These are phyloP conservation scores for Nycticebus coucang DNA, from an alignment of 2,113 vertebrate species.

Conservation along the genomic window DNA sequence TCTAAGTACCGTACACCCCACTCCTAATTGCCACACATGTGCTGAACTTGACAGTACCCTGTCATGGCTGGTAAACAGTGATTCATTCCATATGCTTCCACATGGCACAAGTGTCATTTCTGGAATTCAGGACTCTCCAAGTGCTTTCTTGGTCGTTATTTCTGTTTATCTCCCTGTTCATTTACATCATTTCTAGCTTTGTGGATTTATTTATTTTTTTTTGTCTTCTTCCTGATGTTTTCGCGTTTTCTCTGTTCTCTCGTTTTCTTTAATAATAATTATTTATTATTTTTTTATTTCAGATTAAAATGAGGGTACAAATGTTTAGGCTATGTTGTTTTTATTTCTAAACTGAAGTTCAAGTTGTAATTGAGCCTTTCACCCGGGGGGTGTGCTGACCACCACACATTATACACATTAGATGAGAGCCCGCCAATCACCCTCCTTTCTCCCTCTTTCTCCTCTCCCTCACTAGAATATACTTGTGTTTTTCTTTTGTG, in stretches of 20 bases:
- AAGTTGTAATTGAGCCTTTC: too few species aligned
- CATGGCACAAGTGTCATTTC: slow-evolving; percentile 26
- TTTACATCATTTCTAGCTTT: background rate
- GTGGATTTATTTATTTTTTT: background rate
- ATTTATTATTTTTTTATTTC: too few species aligned
- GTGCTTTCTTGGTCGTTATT: background rate
- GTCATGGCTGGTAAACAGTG: slow-evolving; percentile 8
- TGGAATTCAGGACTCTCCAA: background rate
- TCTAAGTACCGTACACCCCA: accelerated
- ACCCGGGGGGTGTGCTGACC: too few species aligned
- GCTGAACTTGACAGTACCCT: slow-evolving; percentile 35
- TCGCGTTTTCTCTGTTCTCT: background rate
- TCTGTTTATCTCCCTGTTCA: slow-evolving; percentile 1
- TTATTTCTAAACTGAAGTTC: too few species aligned
- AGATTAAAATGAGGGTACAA: too few species aligned
- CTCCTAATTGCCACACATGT: slow-evolving; percentile 44
- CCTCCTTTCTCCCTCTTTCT: too few species aligned
- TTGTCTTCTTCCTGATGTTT: background rate
- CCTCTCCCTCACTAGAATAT: too few species aligned
- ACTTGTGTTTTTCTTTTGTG: too few species aligned
- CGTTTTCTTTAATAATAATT: too few species aligned
- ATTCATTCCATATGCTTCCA: background rate
- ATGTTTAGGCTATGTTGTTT: too few species aligned
- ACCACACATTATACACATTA: too few species aligned
- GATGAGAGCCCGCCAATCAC: too few species aligned